Conservation (phyloP, 1,140 invertebrate species). For the Nixonia krombeini region DNA sequence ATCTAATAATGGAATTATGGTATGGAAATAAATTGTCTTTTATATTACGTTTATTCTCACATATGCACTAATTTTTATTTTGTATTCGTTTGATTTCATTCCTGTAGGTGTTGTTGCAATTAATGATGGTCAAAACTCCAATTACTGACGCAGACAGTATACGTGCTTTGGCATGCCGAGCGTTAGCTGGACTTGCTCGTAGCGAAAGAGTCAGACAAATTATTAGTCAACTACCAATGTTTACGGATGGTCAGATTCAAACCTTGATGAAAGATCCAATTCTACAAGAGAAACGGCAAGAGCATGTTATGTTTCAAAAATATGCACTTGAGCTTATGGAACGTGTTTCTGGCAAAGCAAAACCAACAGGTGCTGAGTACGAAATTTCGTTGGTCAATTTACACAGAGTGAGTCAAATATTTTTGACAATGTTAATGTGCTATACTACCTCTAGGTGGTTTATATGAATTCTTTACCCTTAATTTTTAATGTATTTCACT, state of each 20-base stretch:
- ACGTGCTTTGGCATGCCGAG: constrained; percentile 90
- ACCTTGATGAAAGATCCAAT: constrained; percentile 96
- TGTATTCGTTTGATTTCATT: constrained; percentile 11
- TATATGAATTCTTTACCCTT: neutral
- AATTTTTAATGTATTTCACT: constrained; percentile 11
- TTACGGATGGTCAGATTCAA: constrained; percentile 94
- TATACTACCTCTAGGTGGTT: neutral
- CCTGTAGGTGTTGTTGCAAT: constrained; percentile 77
- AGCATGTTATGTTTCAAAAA: constrained; percentile 97
- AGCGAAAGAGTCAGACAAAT: constrained; percentile 95
- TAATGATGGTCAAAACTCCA: constrained; percentile 93
- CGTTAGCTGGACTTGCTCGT: constrained; percentile 91
- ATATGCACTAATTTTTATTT: constrained; percentile 6
- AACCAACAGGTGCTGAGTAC: constrained; percentile 83
- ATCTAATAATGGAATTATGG: constrained; percentile 97
- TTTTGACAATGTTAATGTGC: neutral
- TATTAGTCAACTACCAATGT: constrained; percentile 94
- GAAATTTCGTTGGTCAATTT: constrained; percentile 89
- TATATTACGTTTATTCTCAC: no score
- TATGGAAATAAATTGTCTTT: constrained; percentile 61
- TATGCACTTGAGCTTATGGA: constrained; percentile 93
- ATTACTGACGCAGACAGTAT: constrained; percentile 97
- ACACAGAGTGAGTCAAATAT: constrained; percentile 79
- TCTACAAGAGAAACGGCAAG: constrained; percentile 93
- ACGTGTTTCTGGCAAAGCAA: constrained; percentile 91